Evolutionary conservation across 2,797 vertebrate species (phyloP).

Genomic region (Argentina silus): DNA sequence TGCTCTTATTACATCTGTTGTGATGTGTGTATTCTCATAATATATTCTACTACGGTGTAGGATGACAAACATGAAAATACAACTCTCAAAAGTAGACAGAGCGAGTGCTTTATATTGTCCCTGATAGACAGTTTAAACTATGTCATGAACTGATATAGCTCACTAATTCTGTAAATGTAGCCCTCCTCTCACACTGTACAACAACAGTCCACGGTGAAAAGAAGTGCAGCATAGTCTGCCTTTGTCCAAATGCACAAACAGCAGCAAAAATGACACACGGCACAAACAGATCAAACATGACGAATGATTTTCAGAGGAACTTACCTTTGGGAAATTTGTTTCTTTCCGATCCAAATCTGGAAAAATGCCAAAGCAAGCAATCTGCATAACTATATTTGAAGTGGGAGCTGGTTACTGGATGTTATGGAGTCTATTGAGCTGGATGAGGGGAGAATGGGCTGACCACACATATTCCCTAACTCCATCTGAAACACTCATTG

Average conservation of each 20-base stretch:
- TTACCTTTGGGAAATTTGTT: conserved; percentile 56
- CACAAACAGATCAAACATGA: neutral
- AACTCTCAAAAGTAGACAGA: neutral
- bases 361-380: conserved; percentile 36
- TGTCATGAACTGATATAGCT: neutral
- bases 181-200: neutral
- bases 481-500: conserved; percentile 70
- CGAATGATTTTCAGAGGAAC: conserved; percentile 25
- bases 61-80: too few relatives aligned
- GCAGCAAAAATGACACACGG: neutral
- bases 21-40: too few relatives aligned
- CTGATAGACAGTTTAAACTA: neutral
- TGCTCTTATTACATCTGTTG: too few relatives aligned
- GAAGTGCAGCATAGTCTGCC: neutral
- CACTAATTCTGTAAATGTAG: neutral
- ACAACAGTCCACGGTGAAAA: neutral
- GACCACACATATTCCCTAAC: conserved; percentile 66
- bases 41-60: too few relatives aligned
- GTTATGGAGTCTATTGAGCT: conserved; percentile 38
- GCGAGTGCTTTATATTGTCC: neutral
- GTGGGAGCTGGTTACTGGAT: conserved; percentile 49
- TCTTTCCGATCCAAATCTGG: conserved; percentile 54
- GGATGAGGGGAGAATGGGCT: conserved; percentile 61
- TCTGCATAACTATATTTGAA: conserved; percentile 62
- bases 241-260: conserved; percentile 5